These are phyloP conservation scores for Sesia bembeciformis DNA, from an alignment of 2,888 invertebrate genomes.

Conservation along the genomic window DNA sequence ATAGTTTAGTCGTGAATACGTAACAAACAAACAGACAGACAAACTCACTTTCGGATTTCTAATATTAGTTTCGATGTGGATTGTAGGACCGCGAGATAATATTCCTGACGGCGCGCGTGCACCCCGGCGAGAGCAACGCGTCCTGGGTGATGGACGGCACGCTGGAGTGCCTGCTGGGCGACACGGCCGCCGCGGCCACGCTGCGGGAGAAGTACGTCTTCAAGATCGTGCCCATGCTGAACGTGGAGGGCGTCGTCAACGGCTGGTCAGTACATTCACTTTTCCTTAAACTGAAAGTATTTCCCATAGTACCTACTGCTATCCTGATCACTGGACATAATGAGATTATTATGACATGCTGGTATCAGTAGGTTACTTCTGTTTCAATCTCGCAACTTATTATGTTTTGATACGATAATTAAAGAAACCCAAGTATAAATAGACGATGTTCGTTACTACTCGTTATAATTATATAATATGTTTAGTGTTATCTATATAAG, in stretches of 20 bases:
- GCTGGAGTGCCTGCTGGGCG: constrained; percentile 77
- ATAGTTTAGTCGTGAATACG: too few species aligned
- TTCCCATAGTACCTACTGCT: not conserved
- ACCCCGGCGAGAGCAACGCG: constrained; percentile 91
- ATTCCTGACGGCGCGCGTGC: constrained; percentile 86
- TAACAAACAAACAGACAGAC: too few species aligned
- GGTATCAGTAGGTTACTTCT: too few species aligned
- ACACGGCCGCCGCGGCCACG: constrained; percentile 69
- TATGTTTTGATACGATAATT: too few species aligned
- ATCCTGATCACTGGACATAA: not conserved
- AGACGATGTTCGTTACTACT: too few species aligned
- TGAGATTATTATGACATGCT: too few species aligned
- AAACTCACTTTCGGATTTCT: too few species aligned
- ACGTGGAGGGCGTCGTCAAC: constrained; percentile 90
- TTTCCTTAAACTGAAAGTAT: not conserved
- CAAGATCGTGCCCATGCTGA: constrained; percentile 92
- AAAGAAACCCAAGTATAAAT: too few species aligned
- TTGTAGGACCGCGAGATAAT: constrained; percentile 78
- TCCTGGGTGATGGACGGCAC: constrained; percentile 93
- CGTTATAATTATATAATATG: too few species aligned
- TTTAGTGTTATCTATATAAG: too few species aligned
- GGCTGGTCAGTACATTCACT: constrained; percentile 79
- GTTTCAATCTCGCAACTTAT: too few species aligned
- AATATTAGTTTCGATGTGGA: too few species aligned
- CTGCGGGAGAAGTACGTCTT: constrained; percentile 83